Percentiles rank a stretch among this genome's conserved stretches.
Evolutionary conservation across 2,797 vertebrate genomes (phyloP).

Genomic region (Capromys pilorides): DNA sequence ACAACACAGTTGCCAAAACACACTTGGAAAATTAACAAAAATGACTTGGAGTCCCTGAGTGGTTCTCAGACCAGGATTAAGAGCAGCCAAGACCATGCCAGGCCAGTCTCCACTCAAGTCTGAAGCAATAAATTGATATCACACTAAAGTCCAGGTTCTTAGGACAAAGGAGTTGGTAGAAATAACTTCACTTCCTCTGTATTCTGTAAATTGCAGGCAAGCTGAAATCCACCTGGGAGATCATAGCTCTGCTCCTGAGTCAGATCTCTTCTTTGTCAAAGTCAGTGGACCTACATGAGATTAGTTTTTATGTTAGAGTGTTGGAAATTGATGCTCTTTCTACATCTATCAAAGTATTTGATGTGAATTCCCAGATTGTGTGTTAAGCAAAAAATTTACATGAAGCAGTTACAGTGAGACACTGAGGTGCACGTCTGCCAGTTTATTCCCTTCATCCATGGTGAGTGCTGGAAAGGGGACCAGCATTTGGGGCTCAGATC

Average conservation of each 20-base stretch:
- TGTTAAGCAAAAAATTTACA: not conserved
- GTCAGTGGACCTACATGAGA: not conserved
- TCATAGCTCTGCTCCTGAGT: not conserved
- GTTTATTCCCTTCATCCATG: not conserved
- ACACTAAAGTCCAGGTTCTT: not conserved
- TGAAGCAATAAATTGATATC: not conserved
- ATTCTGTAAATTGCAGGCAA: not conserved
- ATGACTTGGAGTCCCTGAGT: not conserved
- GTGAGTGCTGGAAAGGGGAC: not conserved
- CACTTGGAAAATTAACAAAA: constrained; percentile 77
- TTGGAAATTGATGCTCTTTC: not conserved
- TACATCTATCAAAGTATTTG: not conserved
- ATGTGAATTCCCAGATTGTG: not conserved
- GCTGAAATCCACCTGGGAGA: not conserved
- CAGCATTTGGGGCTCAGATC: not conserved
- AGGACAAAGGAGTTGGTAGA: constrained; percentile 16
- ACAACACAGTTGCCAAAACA: constrained; percentile 64
- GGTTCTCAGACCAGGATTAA: not conserved
- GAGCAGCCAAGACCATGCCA: not conserved
- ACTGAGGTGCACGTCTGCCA: too few relatives aligned
- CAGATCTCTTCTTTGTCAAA: not conserved
- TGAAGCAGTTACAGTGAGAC: not conserved
- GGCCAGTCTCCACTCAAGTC: not conserved
- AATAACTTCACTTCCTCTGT: not conserved
- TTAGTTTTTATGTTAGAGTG: not conserved